phyloP scores from a whole-genome alignment of 2,113 vertebrate species.

The Nannobrachium achirus region DNA sequence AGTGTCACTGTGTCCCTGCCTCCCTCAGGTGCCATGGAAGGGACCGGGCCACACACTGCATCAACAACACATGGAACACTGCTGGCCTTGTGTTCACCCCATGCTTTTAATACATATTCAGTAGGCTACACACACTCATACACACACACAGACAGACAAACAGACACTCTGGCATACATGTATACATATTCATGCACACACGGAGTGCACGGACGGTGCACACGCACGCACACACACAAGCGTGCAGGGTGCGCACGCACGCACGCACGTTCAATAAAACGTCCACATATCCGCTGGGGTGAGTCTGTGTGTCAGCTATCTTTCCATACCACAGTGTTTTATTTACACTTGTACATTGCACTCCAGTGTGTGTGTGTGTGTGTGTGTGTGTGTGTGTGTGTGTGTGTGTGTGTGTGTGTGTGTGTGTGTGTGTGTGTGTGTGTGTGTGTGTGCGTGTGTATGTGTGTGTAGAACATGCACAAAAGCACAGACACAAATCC shows the following conservation, averaged over 20 bases:
- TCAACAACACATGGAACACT: no score
- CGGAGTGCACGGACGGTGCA: no score
- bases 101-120: conserved; percentile 9
- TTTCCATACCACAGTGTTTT: conserved; percentile 41
- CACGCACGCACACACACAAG: not conserved
- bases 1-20: no score
- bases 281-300: no score
- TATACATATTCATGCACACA: not conserved
- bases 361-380: no score
- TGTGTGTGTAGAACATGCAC: not conserved
- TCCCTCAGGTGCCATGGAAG: no score
- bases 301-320: conserved; percentile 35
- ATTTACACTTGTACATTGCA: conserved; percentile 46
- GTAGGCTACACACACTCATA: not conserved
- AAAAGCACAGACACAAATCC: no score
- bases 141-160: not conserved
- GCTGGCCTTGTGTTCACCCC: conserved; percentile 2
- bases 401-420: no score
- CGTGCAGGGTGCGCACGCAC: conserved; percentile 25
- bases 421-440: no score
- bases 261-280: conserved; percentile 39
- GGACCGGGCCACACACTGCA: no score
- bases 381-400: no score
- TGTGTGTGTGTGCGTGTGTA: no score
- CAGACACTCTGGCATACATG: not conserved